These are phyloP conservation scores for Phoxinus dragarum DNA, from an alignment of 2,797 vertebrate species.

Conservation along the genomic window DNA sequence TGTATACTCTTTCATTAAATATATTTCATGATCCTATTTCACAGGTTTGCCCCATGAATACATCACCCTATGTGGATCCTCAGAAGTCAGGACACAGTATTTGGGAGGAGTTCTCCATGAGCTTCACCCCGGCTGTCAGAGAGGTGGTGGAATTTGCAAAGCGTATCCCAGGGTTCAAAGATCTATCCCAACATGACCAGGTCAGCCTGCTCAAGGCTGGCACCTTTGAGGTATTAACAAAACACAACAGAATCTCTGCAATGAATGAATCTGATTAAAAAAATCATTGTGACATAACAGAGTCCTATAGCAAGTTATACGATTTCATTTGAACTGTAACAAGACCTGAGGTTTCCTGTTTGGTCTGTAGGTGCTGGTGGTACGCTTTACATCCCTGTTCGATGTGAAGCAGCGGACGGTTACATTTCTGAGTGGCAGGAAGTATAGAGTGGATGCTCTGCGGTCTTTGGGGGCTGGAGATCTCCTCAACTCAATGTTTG, in stretches of 20 bases:
- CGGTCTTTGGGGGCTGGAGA: constrained; percentile 93
- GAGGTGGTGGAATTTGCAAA: constrained; percentile 98
- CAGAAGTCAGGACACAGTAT: constrained; percentile 91
- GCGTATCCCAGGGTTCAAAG: constrained; percentile 93
- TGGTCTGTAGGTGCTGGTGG: constrained; percentile 89
- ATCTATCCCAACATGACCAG: constrained; percentile 94
- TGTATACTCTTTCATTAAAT: too few relatives aligned
- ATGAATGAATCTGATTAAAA: background rate
- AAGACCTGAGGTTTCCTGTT: background rate
- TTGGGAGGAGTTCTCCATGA: constrained; percentile 97
- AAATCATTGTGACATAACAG: background rate
- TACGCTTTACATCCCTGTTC: constrained; percentile 93
- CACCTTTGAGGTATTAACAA: constrained; percentile 90
- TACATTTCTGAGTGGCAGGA: constrained; percentile 93
- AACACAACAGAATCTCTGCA: background rate
- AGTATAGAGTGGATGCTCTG: constrained; percentile 88
- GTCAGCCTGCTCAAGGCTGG: constrained; percentile 96
- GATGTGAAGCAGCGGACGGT: constrained; percentile 89
- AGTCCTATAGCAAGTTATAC: background rate
- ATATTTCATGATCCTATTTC: background rate
- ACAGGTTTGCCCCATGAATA: constrained; percentile 97
- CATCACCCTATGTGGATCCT: constrained; percentile 89
- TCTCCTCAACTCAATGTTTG: constrained; percentile 95
- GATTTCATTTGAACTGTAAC: background rate
- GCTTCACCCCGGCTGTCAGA: constrained; percentile 94